Evolutionary conservation across 2,888 invertebrate species (phyloP), one percentile per base, ranked within the genome.

Genomic region (Lagria hirta): DNA sequence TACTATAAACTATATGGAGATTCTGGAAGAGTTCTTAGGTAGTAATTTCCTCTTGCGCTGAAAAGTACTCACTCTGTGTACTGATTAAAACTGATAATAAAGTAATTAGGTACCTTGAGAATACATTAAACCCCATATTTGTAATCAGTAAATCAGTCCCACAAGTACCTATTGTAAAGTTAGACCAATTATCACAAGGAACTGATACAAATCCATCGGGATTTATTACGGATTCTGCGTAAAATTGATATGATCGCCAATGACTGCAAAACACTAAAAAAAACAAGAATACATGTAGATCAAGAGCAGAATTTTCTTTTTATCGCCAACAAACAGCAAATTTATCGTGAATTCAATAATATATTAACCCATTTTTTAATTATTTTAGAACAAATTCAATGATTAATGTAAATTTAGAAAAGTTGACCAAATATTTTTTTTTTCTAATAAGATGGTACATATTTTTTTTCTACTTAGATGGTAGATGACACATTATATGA

Each of bases 211-310:
- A 81, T 0, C 74, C 69, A 2, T 59, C 43, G 0, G 77, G 76
- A 7, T 73, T 68, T 6, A 79, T 55, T 1, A 80, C 73, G 0
- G 81, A 80, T 62, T 81, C 81, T 11, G 78, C 73, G 66, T 73
- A 81, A 66, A 75, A 79, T 64, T 75, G 75, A 64, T 79, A 81
- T 0, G 81, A 80, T 1, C 80, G 72, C 80, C 81, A 81, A 61
- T 81, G 81, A 64, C 81, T 81, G 72, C 81, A 81, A 71, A 81
- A 81, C 50, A 79, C 80, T 81, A 46, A 36, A 64, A 64, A 24
- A 40, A 38, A 48, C 7, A n/a, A n/a, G n/a, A n/a, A n/a, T n/a
- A 3, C 16, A 27, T 11, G 33, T 15, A 24, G 28, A 4, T 20
- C 15, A 43, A 30, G 21, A 15, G 1, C 13, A 42, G 24, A 38